A percentile compares a stretch with the other conserved stretches of the same genome.
Evolutionary conservation across 2,797 vertebrate genomes (phyloP).

Genomic region (Peromyscus aztecus): DNA sequence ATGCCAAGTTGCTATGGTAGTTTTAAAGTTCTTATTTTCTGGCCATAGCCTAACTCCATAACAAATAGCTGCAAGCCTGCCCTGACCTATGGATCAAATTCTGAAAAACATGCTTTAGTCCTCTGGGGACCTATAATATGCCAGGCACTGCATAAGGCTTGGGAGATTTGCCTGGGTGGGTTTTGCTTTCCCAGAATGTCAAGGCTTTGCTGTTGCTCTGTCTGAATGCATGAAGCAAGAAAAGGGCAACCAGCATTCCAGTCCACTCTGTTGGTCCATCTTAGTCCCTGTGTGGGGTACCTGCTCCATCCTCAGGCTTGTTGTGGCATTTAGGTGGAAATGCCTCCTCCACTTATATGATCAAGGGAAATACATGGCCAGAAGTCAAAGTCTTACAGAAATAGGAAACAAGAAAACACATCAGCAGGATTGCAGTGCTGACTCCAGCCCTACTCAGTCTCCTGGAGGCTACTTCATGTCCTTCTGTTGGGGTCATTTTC

Average conservation of each 20-base stretch:
- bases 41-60: background rate
- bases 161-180: background rate
- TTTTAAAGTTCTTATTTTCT: conserved; percentile 5
- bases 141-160: background rate
- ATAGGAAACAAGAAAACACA: conserved; percentile 17
- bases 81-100: background rate
- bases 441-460: background rate
- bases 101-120: background rate
- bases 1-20: background rate
- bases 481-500: conserved; percentile 48
- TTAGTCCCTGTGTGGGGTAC: background rate
- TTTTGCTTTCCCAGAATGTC: background rate
- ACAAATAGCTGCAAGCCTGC: background rate
- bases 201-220: background rate
- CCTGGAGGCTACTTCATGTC: background rate
- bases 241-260: background rate
- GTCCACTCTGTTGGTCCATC: background rate
- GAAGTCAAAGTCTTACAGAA: conserved; percentile 35
- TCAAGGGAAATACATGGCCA: conserved; percentile 23
- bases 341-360: background rate
- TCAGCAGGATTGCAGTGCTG: background rate
- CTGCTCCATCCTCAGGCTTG: background rate
- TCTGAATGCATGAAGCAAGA: background rate
- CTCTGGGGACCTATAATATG: background rate
- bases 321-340: background rate